Conservation (phyloP, 2,888 invertebrate genomes). For the Synanthedon vespiformis region DNA sequence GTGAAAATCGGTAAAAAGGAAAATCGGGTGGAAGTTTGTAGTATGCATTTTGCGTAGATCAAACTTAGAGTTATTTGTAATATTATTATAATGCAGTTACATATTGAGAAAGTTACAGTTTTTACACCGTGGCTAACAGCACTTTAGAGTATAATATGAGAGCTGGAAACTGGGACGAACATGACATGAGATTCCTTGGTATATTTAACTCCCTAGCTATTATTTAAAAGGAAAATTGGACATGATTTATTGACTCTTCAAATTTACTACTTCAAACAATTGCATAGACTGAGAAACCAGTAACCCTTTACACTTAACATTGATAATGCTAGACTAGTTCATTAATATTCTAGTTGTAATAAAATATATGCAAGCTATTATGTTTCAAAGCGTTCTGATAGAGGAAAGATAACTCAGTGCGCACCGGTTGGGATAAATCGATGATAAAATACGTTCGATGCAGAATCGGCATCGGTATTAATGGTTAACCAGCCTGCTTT, state of each 20-base stretch:
- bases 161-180: too few species aligned
- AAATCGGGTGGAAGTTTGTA: too few species aligned
- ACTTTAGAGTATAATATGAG: too few species aligned
- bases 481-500: constrained; percentile 30
- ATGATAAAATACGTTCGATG: constrained; percentile 35
- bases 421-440: constrained; percentile 35
- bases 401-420: constrained; percentile 41
- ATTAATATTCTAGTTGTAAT: constrained; percentile 21
- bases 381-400: constrained; percentile 37
- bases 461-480: constrained; percentile 30
- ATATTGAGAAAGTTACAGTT: too few species aligned
- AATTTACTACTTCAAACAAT: neutral
- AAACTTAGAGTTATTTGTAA: too few species aligned
- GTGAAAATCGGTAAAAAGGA: too few species aligned
- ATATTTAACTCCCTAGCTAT: too few species aligned
- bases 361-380: constrained; percentile 33
- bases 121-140: too few species aligned
- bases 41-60: too few species aligned
- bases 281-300: neutral
- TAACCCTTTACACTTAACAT: constrained; percentile 3
- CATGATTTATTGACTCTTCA: neutral
- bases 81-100: too few species aligned
- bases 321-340: constrained; percentile 13
- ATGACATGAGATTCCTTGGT: too few species aligned
- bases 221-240: too few species aligned